A percentile compares a stretch with the other conserved stretches of the same genome.
These are phyloP conservation scores for Willisornis vidua DNA, from an alignment of 2,113 vertebrate species.

Conservation along the genomic window DNA sequence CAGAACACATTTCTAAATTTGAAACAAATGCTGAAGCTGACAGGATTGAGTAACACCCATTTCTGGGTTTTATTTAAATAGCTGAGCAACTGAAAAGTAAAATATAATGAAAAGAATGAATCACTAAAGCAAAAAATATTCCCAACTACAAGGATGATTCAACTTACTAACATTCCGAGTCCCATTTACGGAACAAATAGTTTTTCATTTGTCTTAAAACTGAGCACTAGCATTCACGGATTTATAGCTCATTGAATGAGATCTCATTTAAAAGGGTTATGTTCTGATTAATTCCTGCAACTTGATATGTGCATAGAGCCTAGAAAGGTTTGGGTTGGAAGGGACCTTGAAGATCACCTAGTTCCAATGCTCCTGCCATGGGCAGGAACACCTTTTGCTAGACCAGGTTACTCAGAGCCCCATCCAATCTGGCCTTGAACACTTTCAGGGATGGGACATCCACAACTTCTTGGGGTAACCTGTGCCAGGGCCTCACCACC, in stretches of 20 bases:
- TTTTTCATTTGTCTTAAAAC: not conserved
- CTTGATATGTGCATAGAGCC: not conserved
- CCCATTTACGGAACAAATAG: not conserved
- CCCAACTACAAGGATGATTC: not conserved
- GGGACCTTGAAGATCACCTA: not conserved
- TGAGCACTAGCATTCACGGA: not conserved
- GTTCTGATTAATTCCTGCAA: not conserved
- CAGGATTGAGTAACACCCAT: not conserved
- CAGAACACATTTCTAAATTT: slow-evolving; percentile 13
- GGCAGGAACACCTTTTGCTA: not conserved
- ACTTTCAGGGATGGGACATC: not conserved
- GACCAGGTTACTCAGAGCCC: not conserved
- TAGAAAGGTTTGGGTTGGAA: not conserved
- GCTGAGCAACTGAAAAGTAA: not conserved
- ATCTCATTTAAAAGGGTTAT: not conserved
- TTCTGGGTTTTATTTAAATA: slow-evolving; percentile 46
- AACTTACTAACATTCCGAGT: not conserved
- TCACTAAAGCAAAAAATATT: not conserved
- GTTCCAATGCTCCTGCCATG: not conserved
- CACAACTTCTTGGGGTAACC: not conserved
- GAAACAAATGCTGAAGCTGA: slow-evolving; percentile 39
- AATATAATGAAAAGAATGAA: slow-evolving; percentile 24
- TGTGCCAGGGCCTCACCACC: not conserved
- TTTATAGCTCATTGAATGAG: not conserved
- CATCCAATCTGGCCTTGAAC: not conserved